These are phyloP conservation scores for Anomalospiza imberbis DNA, from an alignment of 2,797 vertebrate genomes.

Conservation along the genomic window DNA sequence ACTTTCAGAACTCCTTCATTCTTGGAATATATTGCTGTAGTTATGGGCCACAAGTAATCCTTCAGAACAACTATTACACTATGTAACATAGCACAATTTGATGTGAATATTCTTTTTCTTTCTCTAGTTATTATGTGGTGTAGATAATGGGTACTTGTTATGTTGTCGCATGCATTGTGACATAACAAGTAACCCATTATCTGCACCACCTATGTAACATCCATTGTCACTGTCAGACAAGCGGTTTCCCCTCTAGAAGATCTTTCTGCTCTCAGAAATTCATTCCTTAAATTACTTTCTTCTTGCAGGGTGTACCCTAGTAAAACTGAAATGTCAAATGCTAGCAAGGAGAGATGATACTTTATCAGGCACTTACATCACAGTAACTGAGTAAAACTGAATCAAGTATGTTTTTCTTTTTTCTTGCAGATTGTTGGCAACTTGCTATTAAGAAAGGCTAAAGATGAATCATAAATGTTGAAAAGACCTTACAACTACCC, in stretches of 20 bases:
- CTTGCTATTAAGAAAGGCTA: slow-evolving; percentile 33
- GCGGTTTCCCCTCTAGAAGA: not conserved
- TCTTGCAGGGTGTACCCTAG: not conserved
- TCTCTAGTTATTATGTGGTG: not conserved
- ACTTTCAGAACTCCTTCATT: not conserved
- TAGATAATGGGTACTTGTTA: not conserved
- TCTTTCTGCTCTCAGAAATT: not conserved
- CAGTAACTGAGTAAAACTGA: slow-evolving; percentile 27
- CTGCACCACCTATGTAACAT: too few species aligned
- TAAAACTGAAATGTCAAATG: slow-evolving; percentile 54
- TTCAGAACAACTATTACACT: not conserved
- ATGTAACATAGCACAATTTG: not conserved
- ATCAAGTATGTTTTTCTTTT: slow-evolving; percentile 28
- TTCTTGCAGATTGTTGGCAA: not conserved
- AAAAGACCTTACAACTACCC: not conserved
- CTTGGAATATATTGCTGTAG: not conserved
- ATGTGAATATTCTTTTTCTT: slow-evolving; percentile 21
- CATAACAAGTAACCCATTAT: too few species aligned
- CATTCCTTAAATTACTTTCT: slow-evolving; percentile 31
- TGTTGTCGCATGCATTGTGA: too few species aligned
- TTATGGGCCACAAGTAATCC: not conserved
- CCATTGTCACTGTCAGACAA: not conserved
- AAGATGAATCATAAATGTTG: slow-evolving; percentile 18
- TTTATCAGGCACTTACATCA: slow-evolving; percentile 28
- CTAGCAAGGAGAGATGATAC: not conserved